A percentile compares a stretch with the other conserved stretches of the same genome.
Conservation (phyloP, 2,113 vertebrate species). For the Donacobius atricapilla region DNA sequence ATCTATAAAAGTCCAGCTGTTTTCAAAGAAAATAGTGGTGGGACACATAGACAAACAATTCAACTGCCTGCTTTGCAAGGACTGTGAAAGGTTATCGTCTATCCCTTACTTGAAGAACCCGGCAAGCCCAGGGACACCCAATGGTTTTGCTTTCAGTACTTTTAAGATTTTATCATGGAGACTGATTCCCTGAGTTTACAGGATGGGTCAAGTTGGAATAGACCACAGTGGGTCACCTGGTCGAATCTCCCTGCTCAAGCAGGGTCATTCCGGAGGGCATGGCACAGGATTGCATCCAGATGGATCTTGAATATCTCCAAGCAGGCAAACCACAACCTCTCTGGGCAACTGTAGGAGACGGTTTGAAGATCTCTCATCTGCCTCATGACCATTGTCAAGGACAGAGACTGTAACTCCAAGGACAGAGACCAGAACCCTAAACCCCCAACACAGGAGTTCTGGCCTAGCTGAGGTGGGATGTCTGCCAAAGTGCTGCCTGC, state of each 20-base stretch:
- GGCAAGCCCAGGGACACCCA: background rate
- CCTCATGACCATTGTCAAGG: no score
- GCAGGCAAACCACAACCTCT: background rate
- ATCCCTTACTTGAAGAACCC: background rate
- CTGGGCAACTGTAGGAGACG: no score
- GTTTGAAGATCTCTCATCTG: no score
- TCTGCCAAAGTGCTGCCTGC: no score
- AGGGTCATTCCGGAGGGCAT: background rate
- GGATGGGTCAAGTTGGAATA: background rate
- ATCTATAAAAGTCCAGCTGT: background rate
- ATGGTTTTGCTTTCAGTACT: rapidly evolving
- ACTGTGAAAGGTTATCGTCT: background rate
- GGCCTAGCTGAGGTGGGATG: no score
- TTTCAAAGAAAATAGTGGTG: background rate
- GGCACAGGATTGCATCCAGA: background rate
- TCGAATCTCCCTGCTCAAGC: no score
- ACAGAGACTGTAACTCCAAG: no score
- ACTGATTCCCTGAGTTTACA: background rate
- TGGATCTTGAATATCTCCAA: no score
- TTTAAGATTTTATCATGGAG: background rate
- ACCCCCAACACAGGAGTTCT: no score
- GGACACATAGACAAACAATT: background rate
- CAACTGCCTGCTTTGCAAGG: background rate
- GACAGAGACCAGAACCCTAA: no score
- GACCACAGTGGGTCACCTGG: background rate